Conservation (phyloP, 1,140 invertebrate species). For the Chelonus insularis region DNA sequence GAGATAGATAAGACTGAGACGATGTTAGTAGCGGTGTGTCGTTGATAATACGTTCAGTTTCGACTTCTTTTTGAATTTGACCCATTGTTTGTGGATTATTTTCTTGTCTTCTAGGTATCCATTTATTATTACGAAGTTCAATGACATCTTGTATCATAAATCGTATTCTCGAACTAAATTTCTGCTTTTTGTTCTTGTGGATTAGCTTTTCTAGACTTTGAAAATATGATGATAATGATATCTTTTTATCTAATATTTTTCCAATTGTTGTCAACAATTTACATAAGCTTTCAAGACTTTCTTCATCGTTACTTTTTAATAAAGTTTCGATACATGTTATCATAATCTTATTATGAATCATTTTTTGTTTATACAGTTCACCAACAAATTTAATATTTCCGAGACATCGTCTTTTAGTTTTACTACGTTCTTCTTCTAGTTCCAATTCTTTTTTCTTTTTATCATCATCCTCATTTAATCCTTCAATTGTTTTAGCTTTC, state of each 20-base stretch:
- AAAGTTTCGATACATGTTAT: not conserved
- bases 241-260: not conserved
- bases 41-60: slow-evolving; percentile 65
- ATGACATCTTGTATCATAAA: slow-evolving; percentile 3
- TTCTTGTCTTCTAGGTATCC: slow-evolving; percentile 77
- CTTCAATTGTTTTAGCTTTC: not conserved
- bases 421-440: not conserved
- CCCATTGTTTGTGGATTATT: slow-evolving; percentile 92
- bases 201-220: not conserved
- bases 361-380: not conserved
- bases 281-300: not conserved
- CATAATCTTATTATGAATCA: not conserved
- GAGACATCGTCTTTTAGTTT: not conserved
- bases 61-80: slow-evolving; percentile 87
- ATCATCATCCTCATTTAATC: not conserved
- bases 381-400: not conserved
- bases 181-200: not conserved
- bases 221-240: not conserved
- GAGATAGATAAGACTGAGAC: too few species aligned
- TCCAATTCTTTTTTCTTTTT: not conserved
- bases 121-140: not conserved
- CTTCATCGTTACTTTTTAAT: not conserved
- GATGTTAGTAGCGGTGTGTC: slow-evolving; percentile 55
- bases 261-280: not conserved
- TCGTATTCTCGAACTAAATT: not conserved